Conservation (phyloP, 53 echinoderm and acorn worm genomes). For the Patiria pectinifera region DNA sequence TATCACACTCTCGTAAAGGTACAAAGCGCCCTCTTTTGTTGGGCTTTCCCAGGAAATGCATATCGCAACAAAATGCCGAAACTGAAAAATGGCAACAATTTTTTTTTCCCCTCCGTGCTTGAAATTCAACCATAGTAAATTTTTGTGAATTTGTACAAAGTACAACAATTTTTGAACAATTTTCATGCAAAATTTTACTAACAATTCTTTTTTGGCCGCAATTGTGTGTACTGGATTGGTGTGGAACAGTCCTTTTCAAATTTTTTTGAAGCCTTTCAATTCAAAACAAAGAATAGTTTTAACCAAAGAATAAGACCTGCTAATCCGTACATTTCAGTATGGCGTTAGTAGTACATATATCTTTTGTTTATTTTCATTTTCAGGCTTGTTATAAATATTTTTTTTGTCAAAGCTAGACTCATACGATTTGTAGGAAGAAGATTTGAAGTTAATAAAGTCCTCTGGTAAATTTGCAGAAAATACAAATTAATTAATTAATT, state of each 20-base stretch:
- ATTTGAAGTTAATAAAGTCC: no score
- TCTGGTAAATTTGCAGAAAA: no score
- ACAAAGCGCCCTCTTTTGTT: no score
- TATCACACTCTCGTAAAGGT: no score
- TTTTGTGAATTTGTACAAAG: constrained; percentile 63
- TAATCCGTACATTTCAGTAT: no score
- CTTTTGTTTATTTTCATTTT: neutral
- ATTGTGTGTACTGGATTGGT: neutral
- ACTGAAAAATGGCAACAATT: neutral
- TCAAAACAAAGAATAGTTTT: neutral
- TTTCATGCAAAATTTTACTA: constrained; percentile 57
- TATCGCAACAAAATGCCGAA: no score
- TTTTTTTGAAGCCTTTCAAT: neutral
- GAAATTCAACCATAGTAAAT: constrained; percentile 14
- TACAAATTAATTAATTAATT: no score
- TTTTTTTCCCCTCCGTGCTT: neutral
- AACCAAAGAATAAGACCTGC: no score
- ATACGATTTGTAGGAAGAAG: neutral
- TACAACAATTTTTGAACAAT: constrained; percentile 36
- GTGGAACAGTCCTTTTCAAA: neutral
- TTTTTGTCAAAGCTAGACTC: neutral
- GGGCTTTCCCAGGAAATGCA: no score
- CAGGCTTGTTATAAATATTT: no score
- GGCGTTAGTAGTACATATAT: no score
- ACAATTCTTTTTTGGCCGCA: neutral